Percentiles rank a stretch among this genome's conserved stretches.
These are phyloP conservation scores for Acanthopleura granulata DNA, from an alignment of 2,888 invertebrate genomes.

Conservation along the genomic window DNA sequence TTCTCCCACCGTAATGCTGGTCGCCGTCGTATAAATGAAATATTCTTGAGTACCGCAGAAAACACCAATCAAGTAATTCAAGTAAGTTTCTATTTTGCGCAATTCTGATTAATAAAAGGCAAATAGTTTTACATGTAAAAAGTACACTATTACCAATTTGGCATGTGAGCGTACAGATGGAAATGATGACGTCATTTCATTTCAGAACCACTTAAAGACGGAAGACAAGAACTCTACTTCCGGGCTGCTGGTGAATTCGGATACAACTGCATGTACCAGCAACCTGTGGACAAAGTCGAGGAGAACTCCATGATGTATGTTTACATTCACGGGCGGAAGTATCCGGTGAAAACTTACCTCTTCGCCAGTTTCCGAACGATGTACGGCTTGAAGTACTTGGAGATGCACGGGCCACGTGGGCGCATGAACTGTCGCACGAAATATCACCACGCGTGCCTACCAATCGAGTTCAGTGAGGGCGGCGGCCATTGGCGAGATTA, in stretches of 20 bases:
- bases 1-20: no score
- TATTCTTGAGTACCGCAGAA: no score
- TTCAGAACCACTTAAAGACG: not conserved
- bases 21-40: no score
- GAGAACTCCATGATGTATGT: not conserved
- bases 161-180: no score
- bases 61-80: no score
- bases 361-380: not conserved
- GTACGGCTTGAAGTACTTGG: not conserved
- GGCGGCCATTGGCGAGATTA: conserved; percentile 2
- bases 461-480: not conserved
- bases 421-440: not conserved
- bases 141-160: no score
- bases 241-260: not conserved
- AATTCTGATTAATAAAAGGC: no score
- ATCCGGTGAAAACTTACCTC: not conserved
- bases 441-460: not conserved
- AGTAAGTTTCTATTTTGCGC: no score
- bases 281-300: not conserved
- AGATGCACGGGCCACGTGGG: not conserved
- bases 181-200: not conserved
- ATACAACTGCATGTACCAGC: not conserved
- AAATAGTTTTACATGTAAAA: no score
- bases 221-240: not conserved
- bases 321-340: not conserved